Evolutionary conservation across 2,797 vertebrate species (phyloP).

Genomic region (Cottoperca gobio): DNA sequence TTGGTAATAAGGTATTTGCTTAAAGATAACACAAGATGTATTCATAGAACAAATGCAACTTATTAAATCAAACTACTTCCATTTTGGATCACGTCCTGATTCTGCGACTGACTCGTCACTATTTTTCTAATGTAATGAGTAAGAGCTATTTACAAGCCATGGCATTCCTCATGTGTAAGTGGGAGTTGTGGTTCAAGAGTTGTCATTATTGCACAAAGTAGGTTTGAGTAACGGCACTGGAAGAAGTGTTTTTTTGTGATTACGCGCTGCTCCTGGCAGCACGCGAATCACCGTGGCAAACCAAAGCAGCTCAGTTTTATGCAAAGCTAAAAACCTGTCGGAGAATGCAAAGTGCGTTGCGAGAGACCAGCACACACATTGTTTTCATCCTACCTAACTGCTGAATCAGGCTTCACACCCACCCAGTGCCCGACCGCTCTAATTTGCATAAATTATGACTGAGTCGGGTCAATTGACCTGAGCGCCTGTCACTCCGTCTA

Average conservation of each 20-base stretch:
- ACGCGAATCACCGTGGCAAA: slow-evolving; percentile 20
- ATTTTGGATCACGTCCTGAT: slow-evolving; percentile 13
- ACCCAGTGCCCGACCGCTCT: neutral
- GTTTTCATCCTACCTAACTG: neutral
- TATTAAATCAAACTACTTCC: neutral
- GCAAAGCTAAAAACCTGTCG: neutral
- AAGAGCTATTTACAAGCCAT: slow-evolving; percentile 14
- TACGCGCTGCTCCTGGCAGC: slow-evolving; percentile 7
- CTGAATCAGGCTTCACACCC: neutral
- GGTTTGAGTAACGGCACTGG: neutral
- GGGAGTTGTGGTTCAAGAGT: neutral
- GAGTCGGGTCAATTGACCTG: slow-evolving; percentile 31
- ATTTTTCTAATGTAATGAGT: slow-evolving; percentile 10
- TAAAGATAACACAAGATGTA: neutral
- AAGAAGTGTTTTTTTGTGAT: slow-evolving; percentile 37
- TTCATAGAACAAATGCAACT: neutral
- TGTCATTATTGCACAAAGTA: slow-evolving; percentile 25
- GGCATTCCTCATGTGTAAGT: slow-evolving; percentile 2
- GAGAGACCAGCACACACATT: neutral
- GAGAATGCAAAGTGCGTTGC: neutral
- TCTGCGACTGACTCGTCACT: slow-evolving; percentile 5
- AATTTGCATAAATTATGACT: slow-evolving; percentile 41
- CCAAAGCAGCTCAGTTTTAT: slow-evolving; percentile 22
- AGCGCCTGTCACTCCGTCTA: slow-evolving; percentile 12
- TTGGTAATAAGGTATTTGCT: neutral